Percentiles rank a stretch among this genome's conserved stretches.
Conservation (phyloP, 53 echinoderm and acorn worm species). For the Luidia sarsii region DNA sequence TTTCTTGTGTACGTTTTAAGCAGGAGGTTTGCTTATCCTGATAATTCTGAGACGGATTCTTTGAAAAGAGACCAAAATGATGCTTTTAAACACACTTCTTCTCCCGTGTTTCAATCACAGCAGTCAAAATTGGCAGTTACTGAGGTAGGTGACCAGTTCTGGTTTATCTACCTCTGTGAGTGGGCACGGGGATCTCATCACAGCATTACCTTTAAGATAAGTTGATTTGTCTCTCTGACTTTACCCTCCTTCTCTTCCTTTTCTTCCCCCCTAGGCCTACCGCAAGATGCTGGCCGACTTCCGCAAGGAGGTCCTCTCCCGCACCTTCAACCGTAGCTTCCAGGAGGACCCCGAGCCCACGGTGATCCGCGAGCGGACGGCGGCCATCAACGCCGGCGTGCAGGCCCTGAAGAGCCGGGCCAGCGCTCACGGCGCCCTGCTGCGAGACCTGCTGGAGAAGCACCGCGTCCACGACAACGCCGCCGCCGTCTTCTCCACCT, state of each 20-base stretch:
- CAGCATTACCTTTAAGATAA: too few relatives aligned
- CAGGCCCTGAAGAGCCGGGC: slow-evolving; percentile 68
- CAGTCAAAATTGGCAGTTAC: too few relatives aligned
- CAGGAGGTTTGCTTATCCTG: too few relatives aligned
- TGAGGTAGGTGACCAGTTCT: too few relatives aligned
- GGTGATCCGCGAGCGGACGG: slow-evolving; percentile 64
- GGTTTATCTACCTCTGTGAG: too few relatives aligned
- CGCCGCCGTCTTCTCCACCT: slow-evolving; percentile 67
- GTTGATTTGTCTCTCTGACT: too few relatives aligned
- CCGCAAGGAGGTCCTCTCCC: slow-evolving; percentile 78
- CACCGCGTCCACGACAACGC: slow-evolving; percentile 82
- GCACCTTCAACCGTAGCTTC: slow-evolving; percentile 91
- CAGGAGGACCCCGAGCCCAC: slow-evolving; percentile 80
- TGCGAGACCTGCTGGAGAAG: slow-evolving; percentile 75
- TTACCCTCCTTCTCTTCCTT: not conserved
- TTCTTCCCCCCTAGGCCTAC: slow-evolving; percentile 60
- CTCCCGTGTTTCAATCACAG: too few relatives aligned
- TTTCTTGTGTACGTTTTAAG: too few relatives aligned
- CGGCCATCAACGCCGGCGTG: slow-evolving; percentile 67
- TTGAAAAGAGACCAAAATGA: too few relatives aligned
- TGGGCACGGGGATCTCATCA: too few relatives aligned
- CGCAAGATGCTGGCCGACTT: slow-evolving; percentile 76
- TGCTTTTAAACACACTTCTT: too few relatives aligned
- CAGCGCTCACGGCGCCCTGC: slow-evolving; percentile 56
- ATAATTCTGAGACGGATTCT: too few relatives aligned